Conservation (phyloP, 2,797 vertebrate genomes). For the Sarcoramphus papa region DNA sequence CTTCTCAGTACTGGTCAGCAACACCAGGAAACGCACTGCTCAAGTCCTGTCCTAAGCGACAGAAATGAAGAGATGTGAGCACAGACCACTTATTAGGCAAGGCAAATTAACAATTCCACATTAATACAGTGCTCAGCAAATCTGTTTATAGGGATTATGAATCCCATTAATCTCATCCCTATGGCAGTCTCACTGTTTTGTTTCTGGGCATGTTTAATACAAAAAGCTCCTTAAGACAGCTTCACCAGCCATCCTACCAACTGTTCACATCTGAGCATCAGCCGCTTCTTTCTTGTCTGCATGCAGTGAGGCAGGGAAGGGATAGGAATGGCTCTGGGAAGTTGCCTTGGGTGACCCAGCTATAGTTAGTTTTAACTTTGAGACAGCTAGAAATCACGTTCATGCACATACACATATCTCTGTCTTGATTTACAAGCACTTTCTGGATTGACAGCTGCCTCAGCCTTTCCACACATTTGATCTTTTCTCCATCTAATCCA, state of each 20-base stretch:
- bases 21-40: background rate
- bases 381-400: background rate
- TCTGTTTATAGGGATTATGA: constrained; percentile 60
- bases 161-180: constrained; percentile 64
- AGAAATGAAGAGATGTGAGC: background rate
- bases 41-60: background rate
- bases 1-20: background rate
- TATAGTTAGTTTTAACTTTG: background rate
- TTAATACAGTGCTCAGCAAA: constrained; percentile 28
- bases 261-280: background rate
- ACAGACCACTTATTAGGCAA: constrained; percentile 1
- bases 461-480: background rate
- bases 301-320: background rate
- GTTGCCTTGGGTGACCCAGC: constrained; percentile 25
- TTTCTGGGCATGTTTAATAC: constrained; percentile 43
- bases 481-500: background rate
- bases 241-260: constrained; percentile 28
- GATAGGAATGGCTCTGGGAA: constrained; percentile 7
- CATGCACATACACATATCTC: background rate
- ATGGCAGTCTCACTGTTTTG: constrained; percentile 26
- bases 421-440: background rate
- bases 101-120: constrained; percentile 51
- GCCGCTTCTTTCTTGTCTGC: background rate
- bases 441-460: background rate
- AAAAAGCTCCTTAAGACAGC: constrained; percentile 57